Conservation (phyloP, 2,113 vertebrate species). For the Lycocorax pyrrhopterus region DNA sequence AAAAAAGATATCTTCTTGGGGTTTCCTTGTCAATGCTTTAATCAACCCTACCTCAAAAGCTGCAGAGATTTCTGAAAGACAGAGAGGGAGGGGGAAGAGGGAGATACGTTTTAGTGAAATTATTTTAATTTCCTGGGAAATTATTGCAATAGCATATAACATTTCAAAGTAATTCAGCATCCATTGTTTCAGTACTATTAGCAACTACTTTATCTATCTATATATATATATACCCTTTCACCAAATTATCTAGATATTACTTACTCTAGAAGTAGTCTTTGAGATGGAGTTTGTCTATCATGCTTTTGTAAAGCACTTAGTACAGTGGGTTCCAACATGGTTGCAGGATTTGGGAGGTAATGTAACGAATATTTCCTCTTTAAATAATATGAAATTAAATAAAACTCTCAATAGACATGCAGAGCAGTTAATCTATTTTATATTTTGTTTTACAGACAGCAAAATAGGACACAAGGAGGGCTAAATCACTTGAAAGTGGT, state of each 20-base stretch:
- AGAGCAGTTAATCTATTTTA: background rate
- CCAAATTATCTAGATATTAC: background rate
- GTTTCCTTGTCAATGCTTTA: background rate
- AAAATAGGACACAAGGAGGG: background rate
- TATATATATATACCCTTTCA: background rate
- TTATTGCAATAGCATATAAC: background rate
- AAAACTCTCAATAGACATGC: background rate
- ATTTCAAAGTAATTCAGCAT: background rate
- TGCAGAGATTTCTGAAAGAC: background rate
- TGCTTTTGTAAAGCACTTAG: background rate
- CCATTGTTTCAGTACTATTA: background rate
- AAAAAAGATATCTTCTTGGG: background rate
- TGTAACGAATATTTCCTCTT: background rate
- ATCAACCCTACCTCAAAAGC: rapidly evolving
- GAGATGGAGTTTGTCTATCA: background rate
- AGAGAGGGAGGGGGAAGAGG: background rate
- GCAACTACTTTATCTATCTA: background rate
- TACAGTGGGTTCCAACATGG: background rate
- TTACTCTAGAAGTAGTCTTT: background rate
- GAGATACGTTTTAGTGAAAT: background rate
- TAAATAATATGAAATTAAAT: background rate
- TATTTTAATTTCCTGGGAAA: background rate
- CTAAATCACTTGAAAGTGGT: background rate
- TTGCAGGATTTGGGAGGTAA: background rate
- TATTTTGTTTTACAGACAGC: background rate